Base-by-base conservation (phyloP, 2,888 invertebrate genomes). In the Cecidostiba fungosa region DNA sequence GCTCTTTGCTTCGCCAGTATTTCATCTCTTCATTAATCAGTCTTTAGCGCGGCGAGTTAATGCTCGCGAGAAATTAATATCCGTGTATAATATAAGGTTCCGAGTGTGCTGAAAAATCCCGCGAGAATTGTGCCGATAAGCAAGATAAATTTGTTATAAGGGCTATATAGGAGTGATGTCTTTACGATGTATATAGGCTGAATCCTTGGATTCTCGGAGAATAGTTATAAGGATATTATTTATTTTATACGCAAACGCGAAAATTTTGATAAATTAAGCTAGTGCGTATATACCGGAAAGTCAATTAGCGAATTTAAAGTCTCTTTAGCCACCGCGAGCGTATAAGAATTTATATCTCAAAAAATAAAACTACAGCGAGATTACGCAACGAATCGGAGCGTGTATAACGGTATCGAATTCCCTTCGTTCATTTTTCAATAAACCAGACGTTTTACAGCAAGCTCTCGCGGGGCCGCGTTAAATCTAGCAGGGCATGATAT, bases 21-120 rank as follows among this genome's bases (percentile, higher is more conserved):
- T 43, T 77, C n/a, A 66, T 26, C n/a, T 77, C 23, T 66, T 77
- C 77, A 77, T 77, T 77, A 43, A 77, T 77, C 77, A 77, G 66
- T 26, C 23, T 36, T 66, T 66, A 32, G 36, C 19, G 77, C 66
- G 70, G 6, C 36, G 43, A 19, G 66, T 77, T 77, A 54, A 16
- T 19, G 50, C 76, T 23, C 14, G 8, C 26, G 1, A 29, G 36
- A 80, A 72, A 54, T 80, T 76, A 66, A 72, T 72, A 39, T 72
- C 43, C 29, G 32, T 2, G 4, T 29, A 16, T n/a, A 29, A 32
- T 69, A 16, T 19, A 6, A 3, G 4, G 26, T 69, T 69, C 32
- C 29, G 23, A 8, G 12, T 16, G 66, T 19, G 32, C n/a, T n/a
- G n/a, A n/a, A 70, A 70, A 70, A 69, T 69, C 29, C 5, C 6